These are phyloP conservation scores for Salvator merianae DNA, from an alignment of 2,113 vertebrate species.

Conservation along the genomic window DNA sequence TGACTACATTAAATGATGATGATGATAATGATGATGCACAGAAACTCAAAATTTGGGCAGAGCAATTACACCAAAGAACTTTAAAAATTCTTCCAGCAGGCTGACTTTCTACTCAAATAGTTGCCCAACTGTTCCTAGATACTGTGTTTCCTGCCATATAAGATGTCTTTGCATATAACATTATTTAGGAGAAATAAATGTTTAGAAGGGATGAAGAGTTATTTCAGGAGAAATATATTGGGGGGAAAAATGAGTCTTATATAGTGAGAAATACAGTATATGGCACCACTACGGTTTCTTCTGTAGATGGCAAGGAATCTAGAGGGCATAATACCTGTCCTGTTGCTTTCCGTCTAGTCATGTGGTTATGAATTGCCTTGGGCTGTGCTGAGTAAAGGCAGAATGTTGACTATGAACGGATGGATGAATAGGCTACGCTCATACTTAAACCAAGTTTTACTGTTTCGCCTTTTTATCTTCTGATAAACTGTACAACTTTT, in stretches of 20 bases:
- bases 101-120: neutral
- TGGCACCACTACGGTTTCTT: neutral
- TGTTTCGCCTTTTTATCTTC: neutral
- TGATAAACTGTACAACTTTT: neutral
- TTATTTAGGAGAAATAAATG: too few species aligned
- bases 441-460: neutral
- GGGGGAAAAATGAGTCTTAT: too few species aligned
- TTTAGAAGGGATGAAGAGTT: too few species aligned
- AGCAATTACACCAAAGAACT: neutral
- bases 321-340: too few species aligned
- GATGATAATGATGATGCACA: neutral
- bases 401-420: too few species aligned
- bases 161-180: too few species aligned
- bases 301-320: neutral
- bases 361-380: too few species aligned
- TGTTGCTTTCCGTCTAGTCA: too few species aligned
- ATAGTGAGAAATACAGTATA: neutral
- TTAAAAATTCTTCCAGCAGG: neutral
- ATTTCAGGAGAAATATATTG: too few species aligned
- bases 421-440: too few species aligned
- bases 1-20: neutral
- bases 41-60: neutral
- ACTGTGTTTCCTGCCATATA: too few species aligned
- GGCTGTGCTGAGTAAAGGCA: too few species aligned
- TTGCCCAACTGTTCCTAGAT: neutral